phyloP scores from a whole-genome alignment of 1,140 invertebrate species.

The Diorhabda sublineata region DNA sequence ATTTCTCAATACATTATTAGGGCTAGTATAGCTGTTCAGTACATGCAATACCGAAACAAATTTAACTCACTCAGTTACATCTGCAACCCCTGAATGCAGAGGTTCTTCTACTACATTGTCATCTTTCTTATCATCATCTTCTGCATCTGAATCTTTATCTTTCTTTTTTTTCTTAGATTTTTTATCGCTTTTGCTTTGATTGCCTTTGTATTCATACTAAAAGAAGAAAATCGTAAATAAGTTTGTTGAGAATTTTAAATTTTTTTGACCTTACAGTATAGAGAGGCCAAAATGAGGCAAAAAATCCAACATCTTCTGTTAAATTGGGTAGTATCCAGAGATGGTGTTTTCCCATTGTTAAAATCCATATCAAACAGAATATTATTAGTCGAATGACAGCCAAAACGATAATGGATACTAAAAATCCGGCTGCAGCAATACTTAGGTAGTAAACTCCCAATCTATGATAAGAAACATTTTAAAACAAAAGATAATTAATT shows the following conservation, averaged over 20 bases:
- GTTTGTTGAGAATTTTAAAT: not conserved
- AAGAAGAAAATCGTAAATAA: conserved; percentile 33
- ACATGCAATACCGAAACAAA: too few relatives aligned
- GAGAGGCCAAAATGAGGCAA: conserved; percentile 96
- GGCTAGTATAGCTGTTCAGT: too few relatives aligned
- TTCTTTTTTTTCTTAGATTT: conserved; percentile 76
- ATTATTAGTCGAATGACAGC: conserved; percentile 85
- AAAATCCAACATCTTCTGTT: conserved; percentile 97
- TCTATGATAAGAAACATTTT: conserved; percentile 47
- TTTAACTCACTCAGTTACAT: conserved; percentile 6
- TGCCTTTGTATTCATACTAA: conserved; percentile 72
- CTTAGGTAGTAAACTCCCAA: conserved; percentile 96
- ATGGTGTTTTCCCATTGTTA: conserved; percentile 87
- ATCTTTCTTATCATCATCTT: conserved; percentile 52
- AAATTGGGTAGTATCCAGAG: conserved; percentile 97
- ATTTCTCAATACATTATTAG: too few relatives aligned
- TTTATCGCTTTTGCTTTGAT: conserved; percentile 49
- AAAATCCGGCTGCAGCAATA: conserved; percentile 87
- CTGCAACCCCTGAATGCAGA: conserved; percentile 8
- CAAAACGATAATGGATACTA: conserved; percentile 88
- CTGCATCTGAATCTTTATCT: conserved; percentile 70
- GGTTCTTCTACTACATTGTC: conserved; percentile 20
- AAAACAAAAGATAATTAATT: conserved; percentile 33
- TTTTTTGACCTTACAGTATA: conserved; percentile 69
- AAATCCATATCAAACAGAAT: conserved; percentile 86